Evolutionary conservation across 2,888 invertebrate species (phyloP).

Genomic region (Pseudanteris insignis): DNA sequence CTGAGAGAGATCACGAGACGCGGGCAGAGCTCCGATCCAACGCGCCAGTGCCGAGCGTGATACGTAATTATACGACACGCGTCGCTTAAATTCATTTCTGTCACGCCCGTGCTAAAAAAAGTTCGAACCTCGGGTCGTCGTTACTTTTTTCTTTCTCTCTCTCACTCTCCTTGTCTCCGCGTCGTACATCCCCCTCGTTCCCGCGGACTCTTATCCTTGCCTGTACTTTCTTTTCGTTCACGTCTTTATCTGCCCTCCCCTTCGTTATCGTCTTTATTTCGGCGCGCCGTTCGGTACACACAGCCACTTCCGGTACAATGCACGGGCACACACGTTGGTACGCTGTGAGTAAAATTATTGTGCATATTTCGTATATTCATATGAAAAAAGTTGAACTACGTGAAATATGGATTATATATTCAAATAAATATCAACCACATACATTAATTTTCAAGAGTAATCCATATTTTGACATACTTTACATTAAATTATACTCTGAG

Average conservation of each 20-base stretch:
- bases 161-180: slow-evolving; percentile 1
- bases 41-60: slow-evolving; percentile 15
- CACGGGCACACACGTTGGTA: too few relatives aligned
- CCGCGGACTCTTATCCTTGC: background rate
- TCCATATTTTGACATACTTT: too few relatives aligned
- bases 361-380: too few relatives aligned
- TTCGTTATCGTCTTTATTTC: slow-evolving; percentile 22
- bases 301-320: slow-evolving; percentile 28
- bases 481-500: too few relatives aligned
- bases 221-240: slow-evolving; percentile 2
- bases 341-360: too few relatives aligned
- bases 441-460: too few relatives aligned
- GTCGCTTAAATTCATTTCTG: slow-evolving; percentile 40
- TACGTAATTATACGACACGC: slow-evolving; percentile 43
- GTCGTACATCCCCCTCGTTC: background rate
- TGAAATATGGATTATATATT: too few relatives aligned
- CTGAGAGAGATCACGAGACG: slow-evolving; percentile 31
- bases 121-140: slow-evolving; percentile 20
- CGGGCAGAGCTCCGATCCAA: slow-evolving; percentile 7
- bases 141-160: slow-evolving; percentile 7
- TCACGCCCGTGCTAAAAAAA: slow-evolving; percentile 42
- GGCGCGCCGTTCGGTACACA: slow-evolving; percentile 14
- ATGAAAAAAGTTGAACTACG: too few relatives aligned
- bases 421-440: too few relatives aligned
- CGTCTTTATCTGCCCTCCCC: background rate